A percentile compares a stretch with the other conserved stretches of the same genome.
Evolutionary conservation across 2,888 invertebrate genomes (phyloP).

Genomic region (Melinopterus prodromus): DNA sequence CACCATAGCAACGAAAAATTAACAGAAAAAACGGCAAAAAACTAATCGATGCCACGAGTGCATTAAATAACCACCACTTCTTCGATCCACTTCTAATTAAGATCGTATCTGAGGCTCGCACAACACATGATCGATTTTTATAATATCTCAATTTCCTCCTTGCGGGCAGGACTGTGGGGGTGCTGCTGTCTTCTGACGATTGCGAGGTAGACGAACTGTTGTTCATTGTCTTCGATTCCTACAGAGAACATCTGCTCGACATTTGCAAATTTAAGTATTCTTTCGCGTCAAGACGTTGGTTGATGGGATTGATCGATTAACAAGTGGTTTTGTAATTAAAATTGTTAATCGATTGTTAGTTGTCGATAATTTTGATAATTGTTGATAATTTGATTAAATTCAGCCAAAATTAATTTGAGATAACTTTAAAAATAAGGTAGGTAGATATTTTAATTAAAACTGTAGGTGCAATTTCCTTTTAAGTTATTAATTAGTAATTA

Average conservation of each 20-base stretch:
- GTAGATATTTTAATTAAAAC: too few relatives aligned
- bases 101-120: slow-evolving; percentile 20
- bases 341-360: not conserved
- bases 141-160: slow-evolving; percentile 25
- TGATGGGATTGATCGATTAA: not conserved
- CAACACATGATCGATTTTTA: slow-evolving; percentile 24
- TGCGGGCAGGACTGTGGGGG: not conserved
- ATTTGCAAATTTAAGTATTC: not conserved
- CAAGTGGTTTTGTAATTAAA: not conserved
- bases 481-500: too few relatives aligned
- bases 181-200: not conserved
- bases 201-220: not conserved
- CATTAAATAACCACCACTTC: slow-evolving; percentile 7
- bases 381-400: too few relatives aligned
- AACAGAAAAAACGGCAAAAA: not conserved
- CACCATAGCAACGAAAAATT: not conserved
- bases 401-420: too few relatives aligned
- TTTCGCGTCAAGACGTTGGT: not conserved
- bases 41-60: not conserved
- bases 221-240: not conserved
- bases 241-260: not conserved
- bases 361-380: not conserved
- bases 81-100: slow-evolving; percentile 5
- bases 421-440: too few relatives aligned
- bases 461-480: too few relatives aligned